Percentiles rank a stretch among this genome's conserved stretches.
These are phyloP conservation scores for Acrocephalus kingi DNA, from an alignment of 2,113 vertebrate genomes.

Conservation along the genomic window DNA sequence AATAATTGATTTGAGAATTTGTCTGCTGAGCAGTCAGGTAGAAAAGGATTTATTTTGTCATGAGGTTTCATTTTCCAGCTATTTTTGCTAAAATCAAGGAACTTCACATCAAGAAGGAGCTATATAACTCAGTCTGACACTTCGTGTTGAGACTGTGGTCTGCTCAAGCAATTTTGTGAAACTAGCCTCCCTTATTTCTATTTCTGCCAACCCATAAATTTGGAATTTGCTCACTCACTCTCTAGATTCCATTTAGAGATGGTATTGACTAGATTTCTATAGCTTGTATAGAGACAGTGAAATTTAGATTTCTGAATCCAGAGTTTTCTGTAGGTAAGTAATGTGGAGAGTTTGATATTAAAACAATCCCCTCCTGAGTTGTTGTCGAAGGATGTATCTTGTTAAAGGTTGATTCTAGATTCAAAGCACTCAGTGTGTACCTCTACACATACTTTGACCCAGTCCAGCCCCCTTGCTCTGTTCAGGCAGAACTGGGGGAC, in stretches of 20 bases:
- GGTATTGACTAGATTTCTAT: neutral
- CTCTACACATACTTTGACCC: neutral
- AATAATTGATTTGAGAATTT: neutral
- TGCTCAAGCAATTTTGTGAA: neutral
- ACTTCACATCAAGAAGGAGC: neutral
- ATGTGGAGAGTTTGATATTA: neutral
- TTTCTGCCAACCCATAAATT: neutral
- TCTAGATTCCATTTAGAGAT: neutral
- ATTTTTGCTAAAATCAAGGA: neutral
- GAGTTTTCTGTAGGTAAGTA: neutral
- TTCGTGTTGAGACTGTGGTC: neutral
- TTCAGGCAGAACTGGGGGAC: neutral
- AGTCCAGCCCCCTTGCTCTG: neutral
- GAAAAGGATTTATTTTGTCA: constrained; percentile 3
- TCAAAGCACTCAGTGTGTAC: neutral
- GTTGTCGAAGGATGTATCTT: neutral
- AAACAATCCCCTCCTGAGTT: neutral
- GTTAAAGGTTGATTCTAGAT: neutral
- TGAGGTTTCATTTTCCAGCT: neutral
- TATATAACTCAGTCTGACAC: neutral
- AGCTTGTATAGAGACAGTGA: neutral
- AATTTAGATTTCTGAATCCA: neutral
- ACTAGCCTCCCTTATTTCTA: neutral
- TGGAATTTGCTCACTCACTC: neutral
- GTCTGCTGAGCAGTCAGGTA: neutral